phyloP scores from a whole-genome alignment of 2,113 vertebrate species.

The Procapra przewalskii region DNA sequence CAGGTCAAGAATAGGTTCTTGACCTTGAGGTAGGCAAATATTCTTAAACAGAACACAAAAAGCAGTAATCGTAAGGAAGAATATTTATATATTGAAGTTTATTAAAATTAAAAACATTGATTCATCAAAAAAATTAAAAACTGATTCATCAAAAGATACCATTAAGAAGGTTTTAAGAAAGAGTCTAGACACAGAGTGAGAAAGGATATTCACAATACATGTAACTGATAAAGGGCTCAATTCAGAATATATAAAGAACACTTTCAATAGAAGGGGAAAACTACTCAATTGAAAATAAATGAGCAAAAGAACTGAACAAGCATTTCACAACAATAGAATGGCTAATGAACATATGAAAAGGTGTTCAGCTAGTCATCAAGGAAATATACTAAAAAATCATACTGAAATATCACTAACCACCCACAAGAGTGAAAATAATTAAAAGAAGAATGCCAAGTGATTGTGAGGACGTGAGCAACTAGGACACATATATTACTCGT shows the following conservation, averaged over 20 bases:
- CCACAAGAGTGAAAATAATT: neutral
- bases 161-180: neutral
- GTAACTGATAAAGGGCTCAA: neutral
- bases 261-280: neutral
- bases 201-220: neutral
- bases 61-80: neutral
- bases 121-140: neutral
- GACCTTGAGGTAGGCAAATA: neutral
- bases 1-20: neutral
- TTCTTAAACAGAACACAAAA: neutral
- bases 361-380: neutral
- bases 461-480: neutral
- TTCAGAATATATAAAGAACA: neutral
- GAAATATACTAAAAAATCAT: neutral
- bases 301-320: neutral
- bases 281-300: neutral
- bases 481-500: neutral
- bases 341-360: neutral
- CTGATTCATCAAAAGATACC: neutral
- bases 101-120: neutral
- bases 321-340: neutral
- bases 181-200: neutral
- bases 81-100: neutral
- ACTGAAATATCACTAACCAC: neutral
- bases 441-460: neutral